A percentile compares a stretch with the other conserved stretches of the same genome.
Evolutionary conservation across 1,140 invertebrate species (phyloP).

Genomic region (Helicoverpa zea): DNA sequence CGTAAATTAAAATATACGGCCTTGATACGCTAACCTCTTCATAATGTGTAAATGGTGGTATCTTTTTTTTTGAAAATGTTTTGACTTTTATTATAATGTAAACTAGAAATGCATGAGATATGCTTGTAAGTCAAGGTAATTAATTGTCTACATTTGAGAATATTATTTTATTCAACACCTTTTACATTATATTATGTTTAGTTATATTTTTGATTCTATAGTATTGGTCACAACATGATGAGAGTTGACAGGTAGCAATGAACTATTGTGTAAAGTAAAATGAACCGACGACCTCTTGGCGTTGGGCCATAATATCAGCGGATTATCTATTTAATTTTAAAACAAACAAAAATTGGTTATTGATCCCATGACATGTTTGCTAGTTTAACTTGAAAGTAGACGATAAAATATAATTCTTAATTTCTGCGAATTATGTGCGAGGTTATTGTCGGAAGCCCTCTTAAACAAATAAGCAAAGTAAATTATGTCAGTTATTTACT

Average conservation of each 20-base stretch:
- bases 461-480: too few relatives aligned
- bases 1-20: constrained; percentile 15
- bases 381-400: too few relatives aligned
- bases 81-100: neutral
- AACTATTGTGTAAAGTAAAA: constrained; percentile 1
- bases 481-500: too few relatives aligned
- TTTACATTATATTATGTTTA: neutral
- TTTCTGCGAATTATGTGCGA: too few relatives aligned
- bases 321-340: neutral
- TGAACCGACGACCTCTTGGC: neutral
- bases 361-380: too few relatives aligned
- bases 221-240: neutral
- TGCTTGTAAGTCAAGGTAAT: too few relatives aligned
- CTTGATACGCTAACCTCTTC: constrained; percentile 3
- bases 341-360: too few relatives aligned
- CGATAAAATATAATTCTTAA: too few relatives aligned
- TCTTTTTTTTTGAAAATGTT: neutral
- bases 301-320: neutral
- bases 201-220: neutral
- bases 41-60: neutral
- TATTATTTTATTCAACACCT: too few relatives aligned
- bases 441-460: too few relatives aligned
- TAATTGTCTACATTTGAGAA: too few relatives aligned
- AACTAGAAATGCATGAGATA: too few relatives aligned
- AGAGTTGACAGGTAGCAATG: constrained; percentile 18